A percentile compares a stretch with the other conserved stretches of the same genome.
Conservation (phyloP, 2,797 vertebrate species). For the Sciaenops ocellatus region DNA sequence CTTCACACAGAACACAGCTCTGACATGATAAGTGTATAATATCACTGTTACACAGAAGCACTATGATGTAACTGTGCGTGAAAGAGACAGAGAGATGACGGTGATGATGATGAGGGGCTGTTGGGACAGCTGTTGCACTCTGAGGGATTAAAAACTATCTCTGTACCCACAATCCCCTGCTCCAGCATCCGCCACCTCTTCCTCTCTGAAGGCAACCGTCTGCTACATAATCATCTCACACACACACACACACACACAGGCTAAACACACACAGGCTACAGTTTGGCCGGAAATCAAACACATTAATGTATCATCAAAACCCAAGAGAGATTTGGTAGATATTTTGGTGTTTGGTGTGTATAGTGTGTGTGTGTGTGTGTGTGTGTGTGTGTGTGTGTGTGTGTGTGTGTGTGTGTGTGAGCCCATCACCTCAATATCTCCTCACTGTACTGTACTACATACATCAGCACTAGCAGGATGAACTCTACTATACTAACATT, state of each 20-base stretch:
- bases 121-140: constrained; percentile 69
- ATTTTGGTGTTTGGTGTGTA: constrained; percentile 8
- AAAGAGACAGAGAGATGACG: not conserved
- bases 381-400: not conserved
- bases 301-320: constrained; percentile 15
- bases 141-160: constrained; percentile 71
- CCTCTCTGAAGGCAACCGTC: constrained; percentile 49
- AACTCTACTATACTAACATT: too few species aligned
- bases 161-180: constrained; percentile 67
- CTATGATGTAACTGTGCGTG: constrained; percentile 6
- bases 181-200: constrained; percentile 55
- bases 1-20: not conserved
- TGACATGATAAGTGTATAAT: not conserved
- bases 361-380: not conserved
- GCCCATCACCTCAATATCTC: constrained; percentile 14
- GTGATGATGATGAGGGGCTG: constrained; percentile 21
- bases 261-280: not conserved
- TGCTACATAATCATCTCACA: constrained; percentile 66
- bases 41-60: not conserved
- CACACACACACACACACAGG: constrained; percentile 12
- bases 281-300: constrained; percentile 39
- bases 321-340: constrained; percentile 22
- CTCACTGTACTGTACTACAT: not conserved
- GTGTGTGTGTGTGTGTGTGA: not conserved
- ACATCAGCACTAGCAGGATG: not conserved